Evolutionary conservation across 2,113 vertebrate species (phyloP).

Genomic region (Brachypodius melanocephalos): DNA sequence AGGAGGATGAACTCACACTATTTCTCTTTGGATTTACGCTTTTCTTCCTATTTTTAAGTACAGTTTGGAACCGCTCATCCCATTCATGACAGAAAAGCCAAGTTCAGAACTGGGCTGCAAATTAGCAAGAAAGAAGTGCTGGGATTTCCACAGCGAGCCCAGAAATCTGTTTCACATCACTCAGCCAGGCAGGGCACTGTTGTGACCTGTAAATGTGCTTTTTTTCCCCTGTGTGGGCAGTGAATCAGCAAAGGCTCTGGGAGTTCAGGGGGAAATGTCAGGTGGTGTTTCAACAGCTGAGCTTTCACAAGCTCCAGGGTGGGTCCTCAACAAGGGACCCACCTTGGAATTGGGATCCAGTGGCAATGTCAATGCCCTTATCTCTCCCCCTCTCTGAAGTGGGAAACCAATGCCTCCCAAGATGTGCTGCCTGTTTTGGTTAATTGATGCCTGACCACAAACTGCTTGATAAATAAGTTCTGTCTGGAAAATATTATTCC

Average conservation of each 20-base stretch:
- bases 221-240: conserved; percentile 74
- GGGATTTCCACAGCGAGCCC: conserved; percentile 43
- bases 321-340: conserved; percentile 60
- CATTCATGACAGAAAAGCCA: background rate
- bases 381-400: background rate
- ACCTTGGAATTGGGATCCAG: conserved; percentile 36
- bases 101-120: background rate
- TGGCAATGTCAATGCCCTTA: background rate
- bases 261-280: conserved; percentile 75
- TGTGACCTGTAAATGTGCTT: conserved; percentile 51
- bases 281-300: conserved; percentile 78
- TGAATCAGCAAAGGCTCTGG: conserved; percentile 78
- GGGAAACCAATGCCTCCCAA: conserved; percentile 26
- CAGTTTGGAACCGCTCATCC: background rate
- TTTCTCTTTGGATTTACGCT: background rate
- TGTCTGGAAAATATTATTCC: conserved; percentile 74
- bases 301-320: conserved; percentile 67
- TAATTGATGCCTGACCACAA: conserved; percentile 63
- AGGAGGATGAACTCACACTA: background rate
- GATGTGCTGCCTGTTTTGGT: conserved; percentile 33
- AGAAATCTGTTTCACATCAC: conserved; percentile 45
- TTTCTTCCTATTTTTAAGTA: background rate
- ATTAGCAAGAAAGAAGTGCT: background rate
- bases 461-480: conserved; percentile 57
- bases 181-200: conserved; percentile 16